Evolutionary conservation across 2,888 invertebrate species (phyloP), one percentile per base, ranked within the genome.

Genomic region (Carabus problematicus): DNA sequence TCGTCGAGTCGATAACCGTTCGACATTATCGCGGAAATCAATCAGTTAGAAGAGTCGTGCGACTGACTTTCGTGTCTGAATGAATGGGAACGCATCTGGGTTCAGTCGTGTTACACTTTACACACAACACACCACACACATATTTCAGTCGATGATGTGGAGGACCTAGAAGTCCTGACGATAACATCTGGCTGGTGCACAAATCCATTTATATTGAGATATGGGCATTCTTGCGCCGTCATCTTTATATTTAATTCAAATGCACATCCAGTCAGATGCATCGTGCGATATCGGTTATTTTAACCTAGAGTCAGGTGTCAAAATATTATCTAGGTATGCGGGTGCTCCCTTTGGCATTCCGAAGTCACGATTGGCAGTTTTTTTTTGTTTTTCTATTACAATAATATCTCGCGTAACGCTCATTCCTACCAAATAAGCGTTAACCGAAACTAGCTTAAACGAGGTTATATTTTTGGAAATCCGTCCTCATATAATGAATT

Each of bases 201-300:
- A 79, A 80, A 79, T 79, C 79, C 79, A 79, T 79, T 80, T 80
- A 80, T 80, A 80, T 79, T 80, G 79, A 80, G 80, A 80, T 80
- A 52, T 80, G 75, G n/a, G 74, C 75, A 76, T 79, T 80, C 78
- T 71, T 79, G 79, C 79, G 76, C 74, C 76, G 79, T 80, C 80
- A 80, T 78, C 75, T 74, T 76, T 73, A 61, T 47, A 62, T 62
- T 62, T 62, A 47, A 62, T 62, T 62, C 49, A 62, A 14, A 63
- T 39, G 18, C 12, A 14, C 66, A 66, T 66, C 64, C 56, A 56
- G 40, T 39, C n/a, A 18, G 55, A 43, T 45, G 41, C 49, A 49
- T 40, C 45, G 66, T 59, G 49, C 66, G 66, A 66, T 66, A 66
- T 59, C 66, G 58, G 43, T 42, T 54, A 56, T 55, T 54, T 63